Evolutionary conservation across 2,888 invertebrate species (phyloP).

Genomic region (Caenorhabditis sp.): DNA sequence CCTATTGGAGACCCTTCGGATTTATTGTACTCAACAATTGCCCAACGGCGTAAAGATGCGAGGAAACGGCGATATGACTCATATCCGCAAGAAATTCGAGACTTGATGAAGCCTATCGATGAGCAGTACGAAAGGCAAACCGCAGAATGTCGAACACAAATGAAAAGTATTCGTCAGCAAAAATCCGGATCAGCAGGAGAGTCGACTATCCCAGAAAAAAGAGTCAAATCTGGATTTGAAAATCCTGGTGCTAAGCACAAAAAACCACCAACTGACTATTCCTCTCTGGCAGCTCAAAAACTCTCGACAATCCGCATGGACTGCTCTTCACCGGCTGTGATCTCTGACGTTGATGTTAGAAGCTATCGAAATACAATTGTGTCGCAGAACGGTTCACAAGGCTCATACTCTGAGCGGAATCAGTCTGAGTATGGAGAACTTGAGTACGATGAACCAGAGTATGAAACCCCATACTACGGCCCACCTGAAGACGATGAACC

Average conservation of each 20-base stretch:
- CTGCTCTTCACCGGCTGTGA: not conserved
- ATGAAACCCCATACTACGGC: too few relatives aligned
- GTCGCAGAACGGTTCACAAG: too few relatives aligned
- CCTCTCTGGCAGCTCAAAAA: not conserved
- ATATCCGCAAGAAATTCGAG: not conserved
- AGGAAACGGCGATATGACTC: not conserved
- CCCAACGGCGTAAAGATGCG: not conserved
- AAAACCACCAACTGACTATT: not conserved
- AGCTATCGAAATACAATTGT: too few relatives aligned
- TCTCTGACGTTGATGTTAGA: too few relatives aligned
- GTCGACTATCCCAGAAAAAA: not conserved
- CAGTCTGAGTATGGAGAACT: too few relatives aligned
- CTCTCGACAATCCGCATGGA: not conserved
- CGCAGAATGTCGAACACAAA: not conserved
- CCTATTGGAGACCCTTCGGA: too few relatives aligned
- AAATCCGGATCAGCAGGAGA: not conserved
- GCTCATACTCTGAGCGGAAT: too few relatives aligned
- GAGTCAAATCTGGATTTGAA: not conserved
- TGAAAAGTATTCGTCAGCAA: not conserved
- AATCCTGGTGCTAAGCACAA: not conserved
- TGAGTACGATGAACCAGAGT: too few relatives aligned
- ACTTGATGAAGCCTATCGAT: not conserved
- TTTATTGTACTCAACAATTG: not conserved
- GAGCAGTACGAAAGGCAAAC: not conserved
- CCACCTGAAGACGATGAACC: too few relatives aligned